These are phyloP conservation scores for Eristalis pertinax DNA, from an alignment of 2,888 invertebrate genomes.

Conservation along the genomic window DNA sequence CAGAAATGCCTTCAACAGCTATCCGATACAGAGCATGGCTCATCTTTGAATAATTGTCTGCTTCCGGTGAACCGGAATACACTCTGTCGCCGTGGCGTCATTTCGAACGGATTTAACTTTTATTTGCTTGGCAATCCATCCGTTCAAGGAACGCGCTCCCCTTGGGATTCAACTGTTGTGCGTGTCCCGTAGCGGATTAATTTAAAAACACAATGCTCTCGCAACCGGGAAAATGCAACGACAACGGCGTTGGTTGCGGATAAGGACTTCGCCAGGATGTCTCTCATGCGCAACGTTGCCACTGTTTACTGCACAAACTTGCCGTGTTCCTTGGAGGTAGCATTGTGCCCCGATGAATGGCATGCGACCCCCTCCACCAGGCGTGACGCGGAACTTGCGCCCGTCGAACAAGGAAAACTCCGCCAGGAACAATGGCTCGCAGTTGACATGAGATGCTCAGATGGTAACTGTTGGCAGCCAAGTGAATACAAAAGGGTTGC, in stretches of 20 bases:
- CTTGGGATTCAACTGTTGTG: background rate
- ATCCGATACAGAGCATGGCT: no score
- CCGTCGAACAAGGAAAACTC: background rate
- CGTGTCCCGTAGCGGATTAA: background rate
- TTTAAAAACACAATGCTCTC: background rate
- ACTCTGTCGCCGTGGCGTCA: background rate
- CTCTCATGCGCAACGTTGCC: background rate
- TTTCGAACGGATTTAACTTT: no score
- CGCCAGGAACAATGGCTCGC: conserved; percentile 41
- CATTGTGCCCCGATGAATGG: background rate
- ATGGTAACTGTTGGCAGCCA: conserved; percentile 40
- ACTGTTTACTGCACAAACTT: no score
- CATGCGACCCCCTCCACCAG: background rate
- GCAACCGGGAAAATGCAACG: background rate
- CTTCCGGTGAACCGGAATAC: background rate
- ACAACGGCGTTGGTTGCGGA: no score
- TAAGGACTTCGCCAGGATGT: background rate
- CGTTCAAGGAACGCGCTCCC: background rate
- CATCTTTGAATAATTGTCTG: background rate
- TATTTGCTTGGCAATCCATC: background rate
- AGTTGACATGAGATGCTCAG: conserved; percentile 44
- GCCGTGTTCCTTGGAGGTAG: background rate
- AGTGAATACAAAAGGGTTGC: conserved; percentile 9
- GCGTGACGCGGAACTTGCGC: conserved; percentile 29
- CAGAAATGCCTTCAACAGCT: no score